Evolutionary conservation across 2,113 vertebrate genomes (phyloP), one percentile per base, ranked within the genome.

Genomic region (Shinisaurus crocodilurus): DNA sequence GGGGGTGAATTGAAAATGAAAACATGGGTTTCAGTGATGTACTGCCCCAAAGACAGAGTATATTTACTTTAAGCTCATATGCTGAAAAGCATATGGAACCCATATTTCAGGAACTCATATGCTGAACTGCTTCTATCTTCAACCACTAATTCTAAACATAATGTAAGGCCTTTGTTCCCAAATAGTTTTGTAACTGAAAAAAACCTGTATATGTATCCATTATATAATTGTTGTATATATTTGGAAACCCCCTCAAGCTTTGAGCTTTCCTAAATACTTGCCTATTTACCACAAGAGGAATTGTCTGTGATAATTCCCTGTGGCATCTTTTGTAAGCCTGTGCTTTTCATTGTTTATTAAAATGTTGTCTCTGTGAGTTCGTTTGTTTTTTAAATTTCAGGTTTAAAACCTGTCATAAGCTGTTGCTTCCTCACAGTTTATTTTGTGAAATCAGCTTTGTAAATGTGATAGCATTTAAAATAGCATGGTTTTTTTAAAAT

Each of bases 401-500:
- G 92, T 96, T 95, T 13, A 95, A 96, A 97, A 96, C 67, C 89
- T 94, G 81, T 34, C 77, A 89, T 32, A 91, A 94, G 85, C 94
- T 94, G 34, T 88, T 93, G 50, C 82, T 96, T 94, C 91, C 82
- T 91, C 85, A 90, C 77, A 70, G 86, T 88, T 97, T 84, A 70
- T 88, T 87, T 86, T 91, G 92, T 96, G 92, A 94, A 95, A 93
- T 95, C 90, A 92, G 92, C 94, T 92, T 94, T 95, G 90, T 93
- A 91, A 37, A 60, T 93, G 96, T 95, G 92, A 92, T 94, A 93
- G 94, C 96, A 94, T 97, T 97, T 94, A 88, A 97, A 94, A 91
- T 86, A 97, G 98, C 98, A 98, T 99, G 98, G 97, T 96, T 93
- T 98, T 98, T 98, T 98, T 98, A 97, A 94, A 96, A 97, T 95